Evolutionary conservation across 2,797 vertebrate species (phyloP).

Genomic region (Cryptoprocta ferox): DNA sequence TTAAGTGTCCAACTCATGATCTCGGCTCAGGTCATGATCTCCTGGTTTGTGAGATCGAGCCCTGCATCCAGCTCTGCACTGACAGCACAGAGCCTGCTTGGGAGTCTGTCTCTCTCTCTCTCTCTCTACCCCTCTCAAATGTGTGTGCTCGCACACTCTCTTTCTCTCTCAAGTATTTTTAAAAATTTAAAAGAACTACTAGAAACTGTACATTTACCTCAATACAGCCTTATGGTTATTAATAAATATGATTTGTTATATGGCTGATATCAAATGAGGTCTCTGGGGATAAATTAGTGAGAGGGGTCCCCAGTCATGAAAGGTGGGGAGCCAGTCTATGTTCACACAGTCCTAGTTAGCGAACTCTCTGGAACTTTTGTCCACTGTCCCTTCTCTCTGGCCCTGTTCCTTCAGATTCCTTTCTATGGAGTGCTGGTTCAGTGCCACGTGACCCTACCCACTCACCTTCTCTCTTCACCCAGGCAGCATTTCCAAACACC

Average conservation of each 20-base stretch:
- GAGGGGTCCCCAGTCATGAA: not conserved
- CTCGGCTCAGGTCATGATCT: too few relatives aligned
- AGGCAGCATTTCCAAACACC: not conserved
- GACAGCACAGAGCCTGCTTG: too few relatives aligned
- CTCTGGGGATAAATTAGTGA: not conserved
- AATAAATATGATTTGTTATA: not conserved
- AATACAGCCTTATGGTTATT: not conserved
- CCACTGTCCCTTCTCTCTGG: not conserved
- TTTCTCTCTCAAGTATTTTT: not conserved
- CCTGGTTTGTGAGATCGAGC: too few relatives aligned
- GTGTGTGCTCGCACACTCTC: too few relatives aligned
- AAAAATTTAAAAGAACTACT: not conserved
- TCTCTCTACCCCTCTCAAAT: too few relatives aligned
- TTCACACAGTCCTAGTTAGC: not conserved
- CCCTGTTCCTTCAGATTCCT: not conserved
- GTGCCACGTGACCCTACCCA: fast-evolving
- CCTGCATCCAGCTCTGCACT: too few relatives aligned
- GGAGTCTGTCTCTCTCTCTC: too few relatives aligned
- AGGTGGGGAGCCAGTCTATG: not conserved
- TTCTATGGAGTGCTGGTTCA: not conserved
- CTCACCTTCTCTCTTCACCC: not conserved
- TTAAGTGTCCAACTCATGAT: too few relatives aligned
- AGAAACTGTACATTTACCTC: not conserved
- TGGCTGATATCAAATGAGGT: not conserved
- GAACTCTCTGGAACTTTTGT: not conserved